Percentiles rank a stretch among this genome's conserved stretches.
Evolutionary conservation across 2,888 invertebrate species (phyloP).

Genomic region (Aphrophora alni): DNA sequence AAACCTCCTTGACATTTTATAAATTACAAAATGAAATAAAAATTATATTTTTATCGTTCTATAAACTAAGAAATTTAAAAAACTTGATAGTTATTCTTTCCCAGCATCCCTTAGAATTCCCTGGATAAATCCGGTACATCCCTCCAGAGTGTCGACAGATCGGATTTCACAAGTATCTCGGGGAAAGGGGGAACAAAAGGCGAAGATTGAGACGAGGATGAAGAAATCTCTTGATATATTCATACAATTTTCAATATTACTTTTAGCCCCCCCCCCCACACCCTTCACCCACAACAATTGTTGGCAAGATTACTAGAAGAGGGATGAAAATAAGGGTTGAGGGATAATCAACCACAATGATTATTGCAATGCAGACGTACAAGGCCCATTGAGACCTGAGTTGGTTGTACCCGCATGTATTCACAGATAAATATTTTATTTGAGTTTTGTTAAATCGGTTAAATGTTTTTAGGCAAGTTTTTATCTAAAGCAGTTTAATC

Average conservation of each 20-base stretch:
- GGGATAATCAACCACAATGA: conserved; percentile 6
- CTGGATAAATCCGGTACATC: background rate
- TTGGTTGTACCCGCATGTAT: background rate
- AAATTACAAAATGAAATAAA: too few relatives aligned
- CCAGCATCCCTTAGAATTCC: background rate
- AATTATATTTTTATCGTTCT: too few relatives aligned
- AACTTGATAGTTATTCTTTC: too few relatives aligned
- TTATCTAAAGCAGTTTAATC: too few relatives aligned
- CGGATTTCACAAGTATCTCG: background rate
- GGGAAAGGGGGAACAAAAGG: background rate
- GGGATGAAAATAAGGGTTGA: background rate
- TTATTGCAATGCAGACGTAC: background rate
- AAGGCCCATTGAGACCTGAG: background rate
- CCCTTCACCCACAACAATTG: background rate
- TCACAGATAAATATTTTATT: background rate
- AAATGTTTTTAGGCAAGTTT: too few relatives aligned
- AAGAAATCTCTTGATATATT: conserved; percentile 16
- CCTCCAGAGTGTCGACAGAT: background rate
- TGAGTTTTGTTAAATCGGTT: background rate
- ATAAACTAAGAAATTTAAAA: too few relatives aligned
- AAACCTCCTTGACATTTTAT: too few relatives aligned
- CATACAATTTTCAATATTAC: conserved; percentile 34
- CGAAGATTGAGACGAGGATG: background rate
- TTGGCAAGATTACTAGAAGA: conserved; percentile 2
- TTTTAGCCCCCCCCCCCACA: conserved; percentile 6